A percentile compares a stretch with the other conserved stretches of the same genome.
Conservation (phyloP, 2,113 vertebrate species). For the Bagarius yarrelli region DNA sequence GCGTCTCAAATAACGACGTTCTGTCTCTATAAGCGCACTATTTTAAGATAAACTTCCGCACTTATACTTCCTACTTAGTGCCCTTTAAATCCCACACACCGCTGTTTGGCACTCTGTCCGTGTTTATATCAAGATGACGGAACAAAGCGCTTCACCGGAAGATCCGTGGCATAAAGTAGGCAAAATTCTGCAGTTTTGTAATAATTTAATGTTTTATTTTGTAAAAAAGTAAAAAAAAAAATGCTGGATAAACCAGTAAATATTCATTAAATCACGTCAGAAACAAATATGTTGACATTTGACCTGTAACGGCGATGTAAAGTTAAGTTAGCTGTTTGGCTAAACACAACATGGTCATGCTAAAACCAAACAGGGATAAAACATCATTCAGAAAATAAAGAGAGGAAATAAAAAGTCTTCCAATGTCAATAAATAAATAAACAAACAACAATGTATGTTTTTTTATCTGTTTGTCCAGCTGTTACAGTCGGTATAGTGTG, state of each 20-base stretch:
- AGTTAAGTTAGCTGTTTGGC: background rate
- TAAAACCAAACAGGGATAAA: background rate
- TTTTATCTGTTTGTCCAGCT: background rate
- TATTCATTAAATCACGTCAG: background rate
- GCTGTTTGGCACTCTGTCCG: background rate
- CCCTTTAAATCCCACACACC: background rate
- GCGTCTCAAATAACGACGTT: background rate
- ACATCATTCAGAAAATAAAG: too few species aligned
- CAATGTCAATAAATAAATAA: rapidly evolving
- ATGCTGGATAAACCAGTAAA: too few species aligned
- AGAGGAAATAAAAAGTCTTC: background rate
- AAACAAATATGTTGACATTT: background rate
- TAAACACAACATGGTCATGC: background rate
- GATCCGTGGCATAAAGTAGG: conserved; percentile 71
- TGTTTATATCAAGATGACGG: conserved; percentile 70
- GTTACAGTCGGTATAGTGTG: background rate
- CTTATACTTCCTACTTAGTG: background rate
- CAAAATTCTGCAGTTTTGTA: background rate
- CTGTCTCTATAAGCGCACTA: background rate
- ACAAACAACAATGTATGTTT: background rate
- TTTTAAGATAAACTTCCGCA: background rate
- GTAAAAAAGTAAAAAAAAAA: too few species aligned
- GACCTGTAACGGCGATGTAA: background rate
- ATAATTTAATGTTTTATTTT: background rate
- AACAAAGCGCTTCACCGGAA: conserved; percentile 67